Base-by-base conservation (phyloP, 2,797 vertebrate genomes). In the Poecilia picta region DNA sequence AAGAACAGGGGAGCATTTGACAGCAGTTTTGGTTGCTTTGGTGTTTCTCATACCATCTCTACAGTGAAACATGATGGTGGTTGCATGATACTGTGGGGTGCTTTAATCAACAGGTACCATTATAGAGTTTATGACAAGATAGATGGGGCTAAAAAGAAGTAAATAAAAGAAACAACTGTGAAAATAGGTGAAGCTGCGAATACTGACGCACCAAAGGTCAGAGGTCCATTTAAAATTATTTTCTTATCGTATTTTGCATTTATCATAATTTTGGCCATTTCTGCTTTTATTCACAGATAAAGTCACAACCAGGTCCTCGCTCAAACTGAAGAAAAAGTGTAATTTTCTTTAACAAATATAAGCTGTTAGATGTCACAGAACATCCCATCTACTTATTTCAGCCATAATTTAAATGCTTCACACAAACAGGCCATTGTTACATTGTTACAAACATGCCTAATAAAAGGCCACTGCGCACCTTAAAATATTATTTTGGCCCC, bases 401-500 rank as follows among this genome's bases (percentile, higher is more conserved):
- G 11, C 10, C 12, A 4, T 36, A 33, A 4, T 72, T 49, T 72
- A 49, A 73, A 51, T 51, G 16, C 8, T 5, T 68, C 72, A 31
- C 10, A 31, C 57, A 51, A 51, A 49, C 46, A 31, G 46, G 18
- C 5, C n/a, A n/a, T n/a, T n/a, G n/a, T n/a, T n/a, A n/a, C 45
- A 49, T 72, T 31, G 16, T 18, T 18, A 31, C 6, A 31, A 31
- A 28, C 8, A 47, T 33, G 46, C 8, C 28, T 51, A 73, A 33
- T 49, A 33, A 49, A 73, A 49, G 16, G 28, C 46, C 23, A 68
- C 62, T 8, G 18, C 39, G 33, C 23, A 20, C 64, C 36, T 68
- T 68, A 68, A 70, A 70, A 45, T 70, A 45, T 43, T 45, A 70
- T 71, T 46, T 71, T 71, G 68, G 68, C 25, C 31, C n/a, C 23